Base-by-base conservation (phyloP, 92 coral and sea anemone genomes). In the Muricea muricata region DNA sequence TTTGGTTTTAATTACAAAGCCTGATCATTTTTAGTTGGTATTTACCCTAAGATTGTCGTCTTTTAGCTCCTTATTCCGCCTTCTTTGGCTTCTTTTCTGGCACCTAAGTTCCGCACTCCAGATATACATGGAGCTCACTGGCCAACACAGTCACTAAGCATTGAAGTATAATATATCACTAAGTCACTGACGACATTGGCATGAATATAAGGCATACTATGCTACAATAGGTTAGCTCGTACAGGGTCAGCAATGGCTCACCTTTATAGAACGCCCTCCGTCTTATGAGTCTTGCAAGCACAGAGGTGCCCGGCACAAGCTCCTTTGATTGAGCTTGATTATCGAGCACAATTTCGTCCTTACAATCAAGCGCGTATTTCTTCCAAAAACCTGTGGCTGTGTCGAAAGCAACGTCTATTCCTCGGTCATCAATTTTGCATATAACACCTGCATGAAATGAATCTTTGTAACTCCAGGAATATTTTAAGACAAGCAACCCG, bases 351-450 rank as follows among this genome's bases (percentile, higher is more conserved):
- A 73, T 34, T 30, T 70, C 7, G 24, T 45, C 79, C 11, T 23
- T 23, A 41, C 79, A 73, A 45, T 41, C 60, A 9, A 24, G 58
- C 25, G 57, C 17, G 55, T 73, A 73, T 26, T 3, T 45, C 60
- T 21, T 26, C 18, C 13, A 37, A 73, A 23, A 58, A 0, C 79
- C 79, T 18, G 18, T 26, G 46, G 42, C 79, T 18, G 18, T 26
- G 46, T 73, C 79, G 18, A 73, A 73, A 23, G 42, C 31, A 24
- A 73, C 79, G 32, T 73, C 20, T 41, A 73, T 73, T 52, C 42
- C 17, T 39, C 12, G 54, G 39, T 73, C 79, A 41, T 25, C 18
- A 73, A 73, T 42, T 46, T 9, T 45, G 1, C 2, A 18, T 9
- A 73, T 48, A 23, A 73, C 60, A 35, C 76, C 76, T 70, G 76